Evolutionary conservation across 1,140 invertebrate species (phyloP), one percentile per base, ranked within the genome.

Genomic region (Drosophila lowei): DNA sequence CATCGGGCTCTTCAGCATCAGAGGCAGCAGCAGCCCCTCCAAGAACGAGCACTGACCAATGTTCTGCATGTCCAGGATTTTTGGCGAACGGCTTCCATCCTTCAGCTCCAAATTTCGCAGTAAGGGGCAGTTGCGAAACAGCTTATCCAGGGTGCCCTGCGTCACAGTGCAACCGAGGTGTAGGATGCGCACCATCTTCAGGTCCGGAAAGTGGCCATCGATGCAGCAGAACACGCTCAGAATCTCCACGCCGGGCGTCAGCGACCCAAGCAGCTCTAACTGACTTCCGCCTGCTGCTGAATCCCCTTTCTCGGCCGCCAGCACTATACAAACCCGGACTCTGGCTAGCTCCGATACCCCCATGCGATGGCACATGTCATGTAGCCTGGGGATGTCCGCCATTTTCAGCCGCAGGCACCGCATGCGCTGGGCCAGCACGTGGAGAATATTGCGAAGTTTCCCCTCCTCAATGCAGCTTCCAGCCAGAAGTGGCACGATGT

Each of bases 21-120:
- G 43, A 1, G 80, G 76, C 46, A 85, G 16, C n/a, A 42, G n/a
- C 7, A 76, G 16, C 2, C 38, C 41, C 25, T 46, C 55, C 25
- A 84, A 6, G 6, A 44, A 18, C 16, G 7, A 28, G 46, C 76
- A 67, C 9, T 57, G 50, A 3, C 13, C 21, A 6, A 84, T 34
- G 2, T 52, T 49, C 6, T 7, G 11, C 0, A 76, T 18, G 4
- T 85, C 46, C 34, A 75, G n/a, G n/a, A 15, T 2, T 15, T 7
- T 42, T 8, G 9, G 16, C 1, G 11, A 23, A 2, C 8, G 25
- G 13, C 11, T 30, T 0, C 44, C 62, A n/a, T 67, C 50, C 13
- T 28, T 23, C 21, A 84, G 21, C 1, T 34, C 25, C 3, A 83
- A 43, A 0, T 47, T 15, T 50, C 55, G 47, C 7, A 83, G 56